A percentile compares a stretch with the other conserved stretches of the same genome.
Evolutionary conservation across 2,797 vertebrate genomes (phyloP).

Genomic region (Siniperca undulata): DNA sequence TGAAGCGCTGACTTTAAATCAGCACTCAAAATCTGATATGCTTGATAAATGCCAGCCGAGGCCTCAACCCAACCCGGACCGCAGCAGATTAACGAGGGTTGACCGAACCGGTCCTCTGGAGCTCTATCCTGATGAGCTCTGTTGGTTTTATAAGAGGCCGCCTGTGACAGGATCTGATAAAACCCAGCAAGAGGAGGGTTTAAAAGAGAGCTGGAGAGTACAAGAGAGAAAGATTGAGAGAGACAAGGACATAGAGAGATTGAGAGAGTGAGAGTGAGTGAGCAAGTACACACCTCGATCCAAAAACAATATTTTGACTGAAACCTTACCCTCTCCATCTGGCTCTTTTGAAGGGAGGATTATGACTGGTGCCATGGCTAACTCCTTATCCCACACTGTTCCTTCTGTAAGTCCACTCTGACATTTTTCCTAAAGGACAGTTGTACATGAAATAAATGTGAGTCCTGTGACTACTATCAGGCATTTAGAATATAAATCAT

Average conservation of each 20-base stretch:
- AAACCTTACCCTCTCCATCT: constrained; percentile 88
- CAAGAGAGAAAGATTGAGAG: constrained; percentile 66
- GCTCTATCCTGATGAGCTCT: constrained; percentile 75
- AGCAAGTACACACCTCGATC: constrained; percentile 80
- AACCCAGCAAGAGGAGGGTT: constrained; percentile 68
- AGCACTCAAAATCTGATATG: constrained; percentile 58
- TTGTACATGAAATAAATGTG: constrained; percentile 60
- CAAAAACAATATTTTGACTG: constrained; percentile 89
- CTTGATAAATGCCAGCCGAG: constrained; percentile 62
- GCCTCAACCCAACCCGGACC: constrained; percentile 50
- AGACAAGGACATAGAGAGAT: constrained; percentile 70
- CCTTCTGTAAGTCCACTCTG: constrained; percentile 77
- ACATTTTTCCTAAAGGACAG: constrained; percentile 72
- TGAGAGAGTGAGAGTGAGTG: constrained; percentile 67
- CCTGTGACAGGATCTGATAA: constrained; percentile 82
- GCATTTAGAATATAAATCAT: constrained; percentile 46
- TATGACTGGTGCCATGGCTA: constrained; percentile 85
- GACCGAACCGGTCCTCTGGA: constrained; percentile 65
- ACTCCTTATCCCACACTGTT: constrained; percentile 84
- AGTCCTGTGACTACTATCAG: constrained; percentile 45
- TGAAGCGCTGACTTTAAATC: constrained; percentile 61
- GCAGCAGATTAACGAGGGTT: constrained; percentile 64
- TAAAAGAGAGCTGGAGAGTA: constrained; percentile 65
- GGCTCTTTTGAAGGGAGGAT: constrained; percentile 90
- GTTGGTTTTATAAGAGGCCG: constrained; percentile 79